Evolutionary conservation across 1,140 invertebrate species (phyloP).

Genomic region (Drosophila asahinai): DNA sequence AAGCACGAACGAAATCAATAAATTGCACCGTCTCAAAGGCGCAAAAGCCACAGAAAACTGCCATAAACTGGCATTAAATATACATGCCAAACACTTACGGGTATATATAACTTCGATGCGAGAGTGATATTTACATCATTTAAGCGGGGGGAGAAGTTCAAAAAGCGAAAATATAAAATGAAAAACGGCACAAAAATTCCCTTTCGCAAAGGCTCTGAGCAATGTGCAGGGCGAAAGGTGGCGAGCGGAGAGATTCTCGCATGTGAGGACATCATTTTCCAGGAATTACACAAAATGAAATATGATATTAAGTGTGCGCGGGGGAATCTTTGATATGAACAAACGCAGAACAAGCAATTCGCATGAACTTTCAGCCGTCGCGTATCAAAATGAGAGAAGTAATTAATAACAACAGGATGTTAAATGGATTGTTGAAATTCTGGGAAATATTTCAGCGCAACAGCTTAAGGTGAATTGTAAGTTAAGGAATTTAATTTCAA

Average conservation of each 20-base stretch:
- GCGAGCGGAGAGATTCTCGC: neutral
- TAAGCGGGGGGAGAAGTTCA: neutral
- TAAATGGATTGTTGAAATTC: constrained; percentile 19
- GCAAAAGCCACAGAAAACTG: constrained; percentile 17
- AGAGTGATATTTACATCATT: constrained; percentile 44
- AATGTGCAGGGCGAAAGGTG: constrained; percentile 1
- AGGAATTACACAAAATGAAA: constrained; percentile 30
- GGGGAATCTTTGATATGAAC: constrained; percentile 6
- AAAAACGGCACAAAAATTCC: constrained; percentile 16
- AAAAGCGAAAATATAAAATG: neutral
- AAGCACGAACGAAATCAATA: constrained; percentile 76
- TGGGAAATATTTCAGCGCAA: neutral
- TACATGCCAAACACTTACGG: constrained; percentile 50
- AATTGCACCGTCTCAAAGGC: constrained; percentile 62
- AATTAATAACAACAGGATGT: constrained; percentile 18
- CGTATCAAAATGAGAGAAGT: neutral
- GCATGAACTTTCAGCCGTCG: neutral
- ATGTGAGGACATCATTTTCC: constrained; percentile 22
- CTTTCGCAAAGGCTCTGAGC: constrained; percentile 7
- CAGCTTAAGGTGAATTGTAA: neutral
- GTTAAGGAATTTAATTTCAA: neutral
- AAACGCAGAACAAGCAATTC: constrained; percentile 1
- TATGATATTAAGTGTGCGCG: constrained; percentile 8
- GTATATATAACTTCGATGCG: constrained; percentile 15
- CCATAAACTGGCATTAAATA: constrained; percentile 72